A percentile compares a stretch with the other conserved stretches of the same genome.
Conservation (phyloP, 2,797 vertebrate species). For the Fundulus diaphanus region DNA sequence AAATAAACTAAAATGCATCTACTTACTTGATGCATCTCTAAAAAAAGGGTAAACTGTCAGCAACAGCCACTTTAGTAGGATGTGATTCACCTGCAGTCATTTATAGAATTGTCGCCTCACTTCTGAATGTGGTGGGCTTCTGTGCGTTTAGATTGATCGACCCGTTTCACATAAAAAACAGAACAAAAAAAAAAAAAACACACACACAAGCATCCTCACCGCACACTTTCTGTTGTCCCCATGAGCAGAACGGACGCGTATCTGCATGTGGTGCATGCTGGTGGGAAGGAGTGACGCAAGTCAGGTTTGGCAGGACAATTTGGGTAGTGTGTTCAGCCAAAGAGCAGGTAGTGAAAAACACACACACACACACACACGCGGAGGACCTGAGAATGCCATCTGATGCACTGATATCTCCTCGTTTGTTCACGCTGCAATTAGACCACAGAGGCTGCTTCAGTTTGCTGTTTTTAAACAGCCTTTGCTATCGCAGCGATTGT, state of each 20-base stretch:
- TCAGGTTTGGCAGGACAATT: slow-evolving; percentile 65
- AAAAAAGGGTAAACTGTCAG: too few relatives aligned
- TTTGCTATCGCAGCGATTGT: slow-evolving; percentile 16
- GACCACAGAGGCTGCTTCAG: slow-evolving; percentile 4
- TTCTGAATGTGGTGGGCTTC: too few relatives aligned
- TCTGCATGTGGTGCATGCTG: slow-evolving; percentile 51
- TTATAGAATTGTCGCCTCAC: too few relatives aligned
- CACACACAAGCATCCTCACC: slow-evolving; percentile 13
- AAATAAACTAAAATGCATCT: too few relatives aligned
- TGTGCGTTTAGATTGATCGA: background rate
- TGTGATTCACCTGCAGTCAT: too few relatives aligned
- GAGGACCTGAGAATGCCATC: slow-evolving; percentile 42
- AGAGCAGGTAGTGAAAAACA: slow-evolving; percentile 60
- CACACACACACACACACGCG: slow-evolving; percentile 51
- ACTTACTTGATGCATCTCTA: too few relatives aligned
- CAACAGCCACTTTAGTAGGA: too few relatives aligned
- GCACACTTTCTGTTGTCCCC: slow-evolving; percentile 33
- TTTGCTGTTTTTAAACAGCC: slow-evolving; percentile 12
- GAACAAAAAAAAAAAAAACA: slow-evolving; percentile 9
- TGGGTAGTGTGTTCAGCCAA: slow-evolving; percentile 63
- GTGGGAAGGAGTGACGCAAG: slow-evolving; percentile 65
- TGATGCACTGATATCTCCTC: slow-evolving; percentile 46
- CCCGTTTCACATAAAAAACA: slow-evolving; percentile 3
- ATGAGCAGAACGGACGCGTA: slow-evolving; percentile 34
- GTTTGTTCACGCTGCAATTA: slow-evolving; percentile 39